Evolutionary conservation across 2,888 invertebrate genomes (phyloP), one percentile per base, ranked within the genome.

Genomic region (Metellina segmentata): DNA sequence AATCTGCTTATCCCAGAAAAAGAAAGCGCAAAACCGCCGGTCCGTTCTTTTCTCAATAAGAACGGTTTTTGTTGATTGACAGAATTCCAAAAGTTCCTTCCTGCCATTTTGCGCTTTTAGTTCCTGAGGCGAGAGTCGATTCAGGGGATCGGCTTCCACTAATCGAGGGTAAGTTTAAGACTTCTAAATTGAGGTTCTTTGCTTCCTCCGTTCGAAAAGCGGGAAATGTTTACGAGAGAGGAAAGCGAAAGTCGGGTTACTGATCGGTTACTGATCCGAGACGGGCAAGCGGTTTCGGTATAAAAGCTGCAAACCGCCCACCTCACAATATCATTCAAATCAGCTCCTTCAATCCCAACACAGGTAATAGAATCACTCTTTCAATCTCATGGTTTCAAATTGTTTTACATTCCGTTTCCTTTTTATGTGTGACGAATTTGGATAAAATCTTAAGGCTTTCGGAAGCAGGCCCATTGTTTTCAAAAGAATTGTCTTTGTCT

Each of bases 211-310:
- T 72, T 72, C n/a, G 11, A 69, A 53, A 13, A 79, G 72, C 70
- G 81, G 69, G 78, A 82, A 89, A 75, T 52, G 51, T 52, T 52
- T 34, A 48, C 13, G 51, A 52, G 48, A 53, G 19, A 48, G 78
- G 69, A 86, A 61, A 52, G 77, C 51, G 48, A 69, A 78, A 20
- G 72, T 74, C 19, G 77, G 83, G 77, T 89, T 70, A 89, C 70
- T 83, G 89, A 72, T 89, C 89, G 83, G 78, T 70, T 51, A 89
- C 83, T 89, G 89, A 85, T 78, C 83, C 83, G 78, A 83, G 83
- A 53, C 83, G 77, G 48, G 6, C 11, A 51, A 61, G 48, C 70
- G 4, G 51, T n/a, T 89, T 89, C 70, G 82, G 89, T 89, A 89
- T 89, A 89, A 53, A 89, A 82, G 75, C 49, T 69, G 34, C 11